Conservation (phyloP, 2,797 vertebrate species). For the Erithacus rubecula region DNA sequence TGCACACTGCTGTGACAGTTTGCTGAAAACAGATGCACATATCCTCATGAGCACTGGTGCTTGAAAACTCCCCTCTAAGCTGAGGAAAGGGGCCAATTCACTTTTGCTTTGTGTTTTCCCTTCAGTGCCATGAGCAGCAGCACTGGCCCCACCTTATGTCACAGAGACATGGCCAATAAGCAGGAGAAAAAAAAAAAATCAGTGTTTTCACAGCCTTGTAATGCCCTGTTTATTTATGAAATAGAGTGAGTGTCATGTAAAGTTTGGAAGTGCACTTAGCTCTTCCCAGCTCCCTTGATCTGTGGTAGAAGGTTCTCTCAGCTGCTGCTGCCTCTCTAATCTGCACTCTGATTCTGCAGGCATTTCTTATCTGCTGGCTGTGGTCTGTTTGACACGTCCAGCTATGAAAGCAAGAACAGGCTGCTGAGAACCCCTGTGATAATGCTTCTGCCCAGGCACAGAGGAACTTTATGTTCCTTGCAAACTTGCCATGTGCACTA, state of each 20-base stretch:
- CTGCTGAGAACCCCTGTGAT: not conserved
- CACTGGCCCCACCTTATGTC: not conserved
- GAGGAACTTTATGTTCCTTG: not conserved
- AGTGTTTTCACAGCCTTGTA: not conserved
- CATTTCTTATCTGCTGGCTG: constrained; percentile 48
- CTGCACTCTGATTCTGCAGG: constrained; percentile 21
- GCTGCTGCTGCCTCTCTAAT: constrained; percentile 2
- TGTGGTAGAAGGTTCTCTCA: not conserved
- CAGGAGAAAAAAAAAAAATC: not conserved
- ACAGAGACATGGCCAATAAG: not conserved
- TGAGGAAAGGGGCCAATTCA: not conserved
- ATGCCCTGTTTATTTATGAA: constrained; percentile 9
- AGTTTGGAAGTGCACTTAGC: constrained; percentile 17
- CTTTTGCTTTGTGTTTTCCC: not conserved
- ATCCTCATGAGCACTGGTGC: not conserved
- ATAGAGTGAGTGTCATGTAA: not conserved
- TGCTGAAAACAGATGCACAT: not conserved
- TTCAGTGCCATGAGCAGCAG: not conserved
- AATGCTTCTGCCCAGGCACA: not conserved
- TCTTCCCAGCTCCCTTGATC: constrained; percentile 16
- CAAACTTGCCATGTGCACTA: not conserved
- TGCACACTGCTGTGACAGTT: not conserved
- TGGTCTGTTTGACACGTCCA: constrained; percentile 19
- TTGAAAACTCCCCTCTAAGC: not conserved
- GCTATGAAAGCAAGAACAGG: not conserved